Percentiles rank a stretch among this genome's conserved stretches.
phyloP scores from a whole-genome alignment of 1,140 invertebrate genomes.

The Oedothorax gibbosus region DNA sequence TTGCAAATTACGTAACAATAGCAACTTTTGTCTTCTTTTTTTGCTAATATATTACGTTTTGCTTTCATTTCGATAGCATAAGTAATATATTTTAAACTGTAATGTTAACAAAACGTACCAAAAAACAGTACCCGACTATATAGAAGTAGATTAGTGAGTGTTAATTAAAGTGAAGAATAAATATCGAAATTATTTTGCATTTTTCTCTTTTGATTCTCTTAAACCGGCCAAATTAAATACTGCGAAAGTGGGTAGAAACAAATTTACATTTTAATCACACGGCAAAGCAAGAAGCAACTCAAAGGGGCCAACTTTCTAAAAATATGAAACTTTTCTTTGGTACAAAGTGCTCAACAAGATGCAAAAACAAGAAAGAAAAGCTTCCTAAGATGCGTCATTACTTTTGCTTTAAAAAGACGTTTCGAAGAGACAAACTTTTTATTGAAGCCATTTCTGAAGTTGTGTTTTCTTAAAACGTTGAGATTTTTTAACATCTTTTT shows the following conservation, averaged over 20 bases:
- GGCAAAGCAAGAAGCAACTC: background rate
- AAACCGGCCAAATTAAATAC: background rate
- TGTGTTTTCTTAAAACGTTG: background rate
- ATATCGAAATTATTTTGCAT: background rate
- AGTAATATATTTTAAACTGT: too few species aligned
- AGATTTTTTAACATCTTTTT: too few species aligned
- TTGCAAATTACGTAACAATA: too few species aligned
- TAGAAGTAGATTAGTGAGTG: too few species aligned
- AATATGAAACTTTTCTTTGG: background rate
- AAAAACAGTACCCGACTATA: too few species aligned
- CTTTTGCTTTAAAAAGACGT: slow-evolving; percentile 28
- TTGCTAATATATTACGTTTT: background rate
- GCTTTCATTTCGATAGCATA: background rate
- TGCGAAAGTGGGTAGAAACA: background rate
- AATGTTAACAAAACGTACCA: too few species aligned
- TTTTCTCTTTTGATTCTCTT: background rate
- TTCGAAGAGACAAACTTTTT: slow-evolving; percentile 2
- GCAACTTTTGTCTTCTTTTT: background rate
- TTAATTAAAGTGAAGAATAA: too few species aligned
- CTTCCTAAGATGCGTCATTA: slow-evolving; percentile 2
- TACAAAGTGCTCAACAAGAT: background rate
- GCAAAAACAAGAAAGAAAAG: background rate
- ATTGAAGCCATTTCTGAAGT: background rate
- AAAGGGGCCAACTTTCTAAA: background rate
- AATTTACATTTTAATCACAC: background rate